Evolutionary conservation across 1,140 invertebrate genomes (phyloP), one percentile per base, ranked within the genome.

Genomic region (Drosophila ananassae): DNA sequence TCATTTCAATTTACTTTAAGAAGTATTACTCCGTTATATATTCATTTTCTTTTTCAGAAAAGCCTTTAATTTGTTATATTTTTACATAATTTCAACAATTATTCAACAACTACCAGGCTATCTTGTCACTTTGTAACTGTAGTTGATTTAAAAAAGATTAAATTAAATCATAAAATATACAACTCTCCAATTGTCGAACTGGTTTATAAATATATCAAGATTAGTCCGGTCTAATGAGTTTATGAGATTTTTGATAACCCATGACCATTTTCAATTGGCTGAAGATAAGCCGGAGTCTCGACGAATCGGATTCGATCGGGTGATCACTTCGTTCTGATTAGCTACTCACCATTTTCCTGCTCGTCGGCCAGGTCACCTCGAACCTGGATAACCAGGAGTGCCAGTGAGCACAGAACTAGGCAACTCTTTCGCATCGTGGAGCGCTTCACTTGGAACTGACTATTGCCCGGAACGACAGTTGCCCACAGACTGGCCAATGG

Each of bases 301-400:
- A 32, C 59, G 24, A 67, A 63, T 67, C 25, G 10, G 59, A 67
- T 63, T 67, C 58, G 63, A 13, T 64, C 21, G 60, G 8, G 0
- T n/a, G 22, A 4, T 21, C 28, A 24, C 25, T 13, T 24, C 17
- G 34, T 10, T 13, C 9, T 53, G 50, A 17, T 13, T 7, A 1
- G 12, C 25, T 22, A 63, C 78, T 81, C 53, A 81, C 79, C 79
- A 10, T 60, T 56, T 34, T 81, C 79, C 22, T 60, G 61, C 4
- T 81, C 58, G 13, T 81, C 58, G 13, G 55, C 6, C 82, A 63
- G 46, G n/a, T 44, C 34, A 12, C 10, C 34, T 34, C 47, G 60
- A 7, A 22, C 63, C 28, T 41, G 47, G 5, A 52, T 8, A 32
- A 39, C 12, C 34, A 67, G 60, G 21, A 67, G 47, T 8, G 63